Conservation (phyloP, 2,888 invertebrate species). For the Horisme vitalbata region DNA sequence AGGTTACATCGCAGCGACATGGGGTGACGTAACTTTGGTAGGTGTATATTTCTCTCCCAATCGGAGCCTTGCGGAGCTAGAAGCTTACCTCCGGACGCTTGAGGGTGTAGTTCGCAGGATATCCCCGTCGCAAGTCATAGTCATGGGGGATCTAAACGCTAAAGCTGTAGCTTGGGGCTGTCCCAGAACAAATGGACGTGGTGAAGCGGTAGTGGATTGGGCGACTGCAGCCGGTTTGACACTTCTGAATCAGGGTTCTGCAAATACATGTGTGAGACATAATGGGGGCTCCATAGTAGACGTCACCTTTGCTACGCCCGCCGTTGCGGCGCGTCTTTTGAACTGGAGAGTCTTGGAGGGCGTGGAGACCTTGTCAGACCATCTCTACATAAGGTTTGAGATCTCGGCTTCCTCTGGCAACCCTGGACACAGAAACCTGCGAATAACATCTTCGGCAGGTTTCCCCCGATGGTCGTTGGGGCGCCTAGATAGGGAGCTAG, state of each 20-base stretch:
- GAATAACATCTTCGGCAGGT: not conserved
- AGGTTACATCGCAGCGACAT: conserved; percentile 15
- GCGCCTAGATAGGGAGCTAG: not conserved
- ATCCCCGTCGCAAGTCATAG: not conserved
- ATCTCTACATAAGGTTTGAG: not conserved
- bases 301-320: not conserved
- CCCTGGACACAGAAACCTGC: not conserved
- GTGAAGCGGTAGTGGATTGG: not conserved
- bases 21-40: conserved; percentile 7
- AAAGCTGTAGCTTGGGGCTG: not conserved
- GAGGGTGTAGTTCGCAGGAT: not conserved
- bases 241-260: not conserved
- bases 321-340: not conserved
- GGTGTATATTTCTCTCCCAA: conserved; percentile 20
- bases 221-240: not conserved
- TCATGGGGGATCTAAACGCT: not conserved
- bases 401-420: not conserved
- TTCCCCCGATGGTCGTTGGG: not conserved
- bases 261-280: not conserved
- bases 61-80: conserved; percentile 9
- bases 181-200: not conserved
- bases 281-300: not conserved
- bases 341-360: not conserved
- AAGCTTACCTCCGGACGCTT: conserved; percentile 2
- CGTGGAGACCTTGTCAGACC: not conserved